These are phyloP conservation scores for Rhogogaster chlorosoma DNA, from an alignment of 2,888 invertebrate genomes.

Conservation along the genomic window DNA sequence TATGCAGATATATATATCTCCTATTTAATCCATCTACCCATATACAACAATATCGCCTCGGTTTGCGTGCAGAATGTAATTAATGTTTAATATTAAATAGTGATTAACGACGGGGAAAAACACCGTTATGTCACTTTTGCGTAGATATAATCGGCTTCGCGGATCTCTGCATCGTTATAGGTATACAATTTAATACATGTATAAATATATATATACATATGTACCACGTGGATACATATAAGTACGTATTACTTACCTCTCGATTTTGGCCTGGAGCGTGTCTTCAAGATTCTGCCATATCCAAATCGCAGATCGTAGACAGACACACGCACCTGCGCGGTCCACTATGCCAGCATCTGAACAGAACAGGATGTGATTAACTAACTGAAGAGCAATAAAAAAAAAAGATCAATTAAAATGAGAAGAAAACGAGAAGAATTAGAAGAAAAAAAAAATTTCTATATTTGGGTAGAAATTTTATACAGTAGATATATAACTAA, in stretches of 20 bases:
- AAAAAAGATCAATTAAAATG: background rate
- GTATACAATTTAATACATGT: background rate
- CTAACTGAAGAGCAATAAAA: background rate
- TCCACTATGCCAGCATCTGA: background rate
- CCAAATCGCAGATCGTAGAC: background rate
- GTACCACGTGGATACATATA: no score
- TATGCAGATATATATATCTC: background rate
- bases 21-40: background rate
- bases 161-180: background rate
- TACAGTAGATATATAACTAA: no score
- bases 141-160: conserved; percentile 14
- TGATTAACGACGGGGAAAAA: background rate
- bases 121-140: conserved; percentile 19
- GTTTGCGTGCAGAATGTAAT: conserved; percentile 16
- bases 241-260: background rate
- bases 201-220: background rate
- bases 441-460: no score
- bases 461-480: no score
- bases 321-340: conserved; percentile 16
- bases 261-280: conserved; percentile 1
- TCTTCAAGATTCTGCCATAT: background rate
- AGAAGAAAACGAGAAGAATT: background rate
- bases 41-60: background rate
- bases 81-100: conserved; percentile 19
- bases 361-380: conserved; percentile 12